Evolutionary conservation across 64 coral and sea anemone species (phyloP).

Genomic region (Montipora capricornis): DNA sequence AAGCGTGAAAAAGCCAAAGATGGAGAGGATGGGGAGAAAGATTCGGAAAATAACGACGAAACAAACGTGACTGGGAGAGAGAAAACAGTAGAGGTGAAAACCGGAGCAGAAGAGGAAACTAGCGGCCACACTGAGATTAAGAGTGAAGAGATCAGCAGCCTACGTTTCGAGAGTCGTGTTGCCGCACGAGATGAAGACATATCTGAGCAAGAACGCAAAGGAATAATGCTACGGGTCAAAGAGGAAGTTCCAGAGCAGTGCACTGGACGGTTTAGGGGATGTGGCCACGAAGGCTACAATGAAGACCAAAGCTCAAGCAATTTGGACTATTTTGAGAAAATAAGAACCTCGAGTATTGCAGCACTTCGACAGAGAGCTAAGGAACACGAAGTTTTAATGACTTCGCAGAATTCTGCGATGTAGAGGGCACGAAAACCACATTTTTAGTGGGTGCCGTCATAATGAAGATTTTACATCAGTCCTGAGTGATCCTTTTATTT

Average conservation of each 20-base stretch:
- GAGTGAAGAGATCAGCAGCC: background rate
- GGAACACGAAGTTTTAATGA: slow-evolving; percentile 74
- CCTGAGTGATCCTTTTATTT: background rate
- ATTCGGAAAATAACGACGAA: slow-evolving; percentile 69
- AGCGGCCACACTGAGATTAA: background rate
- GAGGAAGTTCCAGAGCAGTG: slow-evolving; percentile 59
- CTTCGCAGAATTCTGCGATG: slow-evolving; percentile 21
- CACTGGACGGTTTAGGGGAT: background rate
- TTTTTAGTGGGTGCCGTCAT: background rate
- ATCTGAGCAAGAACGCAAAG: background rate
- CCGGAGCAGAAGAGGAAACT: background rate
- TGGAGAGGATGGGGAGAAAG: slow-evolving; percentile 46
- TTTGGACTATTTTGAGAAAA: slow-evolving; percentile 78
- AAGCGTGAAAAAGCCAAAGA: slow-evolving; percentile 81
- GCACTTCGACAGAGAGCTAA: slow-evolving; percentile 89
- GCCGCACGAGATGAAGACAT: background rate
- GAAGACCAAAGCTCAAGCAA: slow-evolving; percentile 43
- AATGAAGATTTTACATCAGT: background rate
- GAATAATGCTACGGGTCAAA: slow-evolving; percentile 43
- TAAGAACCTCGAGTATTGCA: slow-evolving; percentile 85
- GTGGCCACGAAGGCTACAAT: background rate
- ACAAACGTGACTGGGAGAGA: slow-evolving; percentile 14
- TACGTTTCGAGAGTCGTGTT: background rate
- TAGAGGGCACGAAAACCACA: background rate
- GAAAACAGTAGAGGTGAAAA: background rate